phyloP scores from a whole-genome alignment of 2,797 vertebrate species.

The Pangasius krempfi region DNA sequence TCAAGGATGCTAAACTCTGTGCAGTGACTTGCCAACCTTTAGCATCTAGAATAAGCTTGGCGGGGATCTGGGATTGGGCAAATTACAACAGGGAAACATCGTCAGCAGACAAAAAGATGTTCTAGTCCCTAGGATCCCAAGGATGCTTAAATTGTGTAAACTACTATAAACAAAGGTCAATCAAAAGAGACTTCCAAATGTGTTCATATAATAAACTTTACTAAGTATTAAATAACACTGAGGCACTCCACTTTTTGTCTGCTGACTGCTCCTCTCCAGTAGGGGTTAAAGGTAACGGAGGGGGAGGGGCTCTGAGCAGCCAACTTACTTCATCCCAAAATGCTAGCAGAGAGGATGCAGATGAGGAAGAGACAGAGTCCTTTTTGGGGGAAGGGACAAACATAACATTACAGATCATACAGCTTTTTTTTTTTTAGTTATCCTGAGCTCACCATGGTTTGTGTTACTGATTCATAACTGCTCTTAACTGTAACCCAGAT shows the following conservation, averaged over 20 bases:
- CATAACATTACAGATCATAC: conserved; percentile 61
- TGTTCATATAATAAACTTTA: too few species aligned
- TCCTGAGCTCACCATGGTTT: neutral
- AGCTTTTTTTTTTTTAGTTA: conserved; percentile 31
- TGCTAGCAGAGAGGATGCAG: conserved; percentile 80
- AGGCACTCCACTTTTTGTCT: conserved; percentile 41
- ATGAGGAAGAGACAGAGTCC: conserved; percentile 81
- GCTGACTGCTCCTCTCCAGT: conserved; percentile 50
- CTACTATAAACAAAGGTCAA: neutral
- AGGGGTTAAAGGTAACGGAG: conserved; percentile 42
- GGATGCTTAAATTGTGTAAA: neutral
- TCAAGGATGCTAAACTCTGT: conserved; percentile 45
- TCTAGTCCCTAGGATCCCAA: neutral
- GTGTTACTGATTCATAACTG: conserved; percentile 1
- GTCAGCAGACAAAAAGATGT: conserved; percentile 57
- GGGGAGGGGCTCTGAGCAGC: conserved; percentile 59
- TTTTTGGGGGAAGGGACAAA: conserved; percentile 75
- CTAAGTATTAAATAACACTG: neutral
- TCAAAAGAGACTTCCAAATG: neutral
- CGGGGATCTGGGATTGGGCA: conserved; percentile 22
- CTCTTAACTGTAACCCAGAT: neutral
- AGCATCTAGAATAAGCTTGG: conserved; percentile 46
- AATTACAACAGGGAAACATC: conserved; percentile 40
- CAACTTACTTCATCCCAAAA: conserved; percentile 86
- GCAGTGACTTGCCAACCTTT: conserved; percentile 30